Evolutionary conservation across 2,113 vertebrate genomes (phyloP), one percentile per base, ranked within the genome.

Genomic region (Uria lomvia): DNA sequence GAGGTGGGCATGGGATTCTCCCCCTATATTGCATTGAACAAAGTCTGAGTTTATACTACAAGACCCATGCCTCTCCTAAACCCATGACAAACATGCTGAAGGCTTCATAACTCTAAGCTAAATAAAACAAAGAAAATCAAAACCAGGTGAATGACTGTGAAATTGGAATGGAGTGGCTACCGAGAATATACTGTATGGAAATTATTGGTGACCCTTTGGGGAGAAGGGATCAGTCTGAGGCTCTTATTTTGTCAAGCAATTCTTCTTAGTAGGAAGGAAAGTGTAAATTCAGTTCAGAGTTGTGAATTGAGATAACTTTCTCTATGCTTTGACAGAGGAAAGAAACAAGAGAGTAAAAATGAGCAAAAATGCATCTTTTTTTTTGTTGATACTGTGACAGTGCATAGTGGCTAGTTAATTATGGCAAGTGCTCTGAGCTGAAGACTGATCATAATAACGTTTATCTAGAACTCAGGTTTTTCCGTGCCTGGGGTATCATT

Each of bases 381-480:
- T 88, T 53, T n/a, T 91, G 50, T 96, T 96, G 93, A 89, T 96
- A 91, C 95, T 95, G 93, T 97, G 94, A 94, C 65, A 94, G 89
- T 96, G 49, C 91, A 86, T 95, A 95, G 92, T 93, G 96, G 90
- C 86, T 96, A 49, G 88, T 93, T 90, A 91, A 95, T 94, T 88
- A 92, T 93, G 90, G 95, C 86, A 83, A 94, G 93, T 96, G 87
- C 74, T 93, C 86, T 83, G 8, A 94, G 96, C 75, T 96, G 95
- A 92, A 96, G 96, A 96, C 96, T 97, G 96, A 95, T 97, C 93
- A 88, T 96, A 52, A 95, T 93, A 97, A 96, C 96, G 0, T 96
- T 96, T 96, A 96, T 96, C 95, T 96, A 94, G 95, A 96, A 96
- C 96, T 97, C 95, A 96, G 93, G 96, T 96, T 96, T 97, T 96